Evolutionary conservation across 2,113 vertebrate genomes (phyloP).

Genomic region (Thomomys bottae): DNA sequence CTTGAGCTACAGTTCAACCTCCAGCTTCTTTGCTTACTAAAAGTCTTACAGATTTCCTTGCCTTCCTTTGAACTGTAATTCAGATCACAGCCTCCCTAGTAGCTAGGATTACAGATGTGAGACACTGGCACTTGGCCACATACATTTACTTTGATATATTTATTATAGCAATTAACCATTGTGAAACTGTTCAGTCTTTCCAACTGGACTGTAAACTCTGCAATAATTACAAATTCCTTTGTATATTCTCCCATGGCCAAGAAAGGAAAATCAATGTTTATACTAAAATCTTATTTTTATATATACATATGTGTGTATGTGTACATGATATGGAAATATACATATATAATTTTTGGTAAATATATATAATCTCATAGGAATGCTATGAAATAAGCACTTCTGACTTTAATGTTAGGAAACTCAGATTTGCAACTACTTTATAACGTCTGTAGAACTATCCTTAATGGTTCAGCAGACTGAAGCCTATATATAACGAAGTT

Average conservation of each 20-base stretch:
- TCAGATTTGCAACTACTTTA: not conserved
- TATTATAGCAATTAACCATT: conserved; percentile 32
- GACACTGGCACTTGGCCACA: no score
- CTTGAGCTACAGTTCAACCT: no score
- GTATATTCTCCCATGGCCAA: not conserved
- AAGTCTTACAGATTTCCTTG: no score
- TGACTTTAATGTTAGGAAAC: not conserved
- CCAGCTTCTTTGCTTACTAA: no score
- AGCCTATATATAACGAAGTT: conserved; percentile 13
- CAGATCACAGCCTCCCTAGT: no score
- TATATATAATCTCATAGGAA: not conserved
- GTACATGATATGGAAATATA: not conserved
- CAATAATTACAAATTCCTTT: conserved; percentile 30
- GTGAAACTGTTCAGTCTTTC: conserved; percentile 13
- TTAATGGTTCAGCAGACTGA: conserved; percentile 29
- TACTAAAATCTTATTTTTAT: not conserved
- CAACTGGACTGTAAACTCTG: not conserved
- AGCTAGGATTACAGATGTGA: no score
- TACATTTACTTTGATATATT: not conserved
- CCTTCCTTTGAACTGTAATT: no score
- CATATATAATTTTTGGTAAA: not conserved
- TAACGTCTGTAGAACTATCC: not conserved
- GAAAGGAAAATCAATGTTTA: conserved; percentile 27
- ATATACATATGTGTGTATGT: not conserved
- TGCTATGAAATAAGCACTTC: not conserved